Evolutionary conservation across 2,797 vertebrate genomes (phyloP).

Genomic region (Falco rusticolus): DNA sequence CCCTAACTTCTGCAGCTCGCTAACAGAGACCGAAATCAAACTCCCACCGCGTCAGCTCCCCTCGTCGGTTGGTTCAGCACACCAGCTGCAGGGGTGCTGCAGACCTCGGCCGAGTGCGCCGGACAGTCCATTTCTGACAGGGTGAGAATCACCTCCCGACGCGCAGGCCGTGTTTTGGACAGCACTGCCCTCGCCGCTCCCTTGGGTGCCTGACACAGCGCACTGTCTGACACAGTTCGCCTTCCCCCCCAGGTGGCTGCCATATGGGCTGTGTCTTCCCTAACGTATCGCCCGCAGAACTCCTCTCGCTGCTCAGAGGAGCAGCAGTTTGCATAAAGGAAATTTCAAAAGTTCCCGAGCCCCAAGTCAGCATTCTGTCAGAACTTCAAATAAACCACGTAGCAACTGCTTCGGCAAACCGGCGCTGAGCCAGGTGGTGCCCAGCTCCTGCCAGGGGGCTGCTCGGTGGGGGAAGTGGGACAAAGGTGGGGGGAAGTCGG

Average conservation of each 20-base stretch:
- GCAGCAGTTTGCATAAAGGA: constrained; percentile 34
- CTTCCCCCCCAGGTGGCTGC: constrained; percentile 52
- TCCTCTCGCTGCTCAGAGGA: neutral
- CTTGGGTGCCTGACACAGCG: constrained; percentile 48
- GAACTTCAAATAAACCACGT: constrained; percentile 57
- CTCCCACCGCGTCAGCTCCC: neutral
- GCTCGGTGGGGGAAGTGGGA: neutral
- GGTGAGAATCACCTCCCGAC: constrained; percentile 44
- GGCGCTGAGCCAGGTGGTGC: neutral
- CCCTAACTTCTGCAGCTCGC: neutral
- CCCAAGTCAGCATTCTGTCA: constrained; percentile 49
- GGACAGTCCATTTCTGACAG: constrained; percentile 5
- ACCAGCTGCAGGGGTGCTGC: neutral
- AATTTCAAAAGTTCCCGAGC: constrained; percentile 21
- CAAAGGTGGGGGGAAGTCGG: too few species aligned
- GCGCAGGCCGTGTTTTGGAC: constrained; percentile 22
- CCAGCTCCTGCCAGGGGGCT: neutral
- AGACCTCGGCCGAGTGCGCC: neutral
- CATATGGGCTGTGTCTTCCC: constrained; percentile 48
- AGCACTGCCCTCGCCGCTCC: constrained; percentile 6
- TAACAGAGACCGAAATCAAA: neutral
- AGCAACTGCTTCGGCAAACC: constrained; percentile 54
- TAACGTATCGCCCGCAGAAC: neutral
- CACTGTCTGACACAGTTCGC: constrained; percentile 27
- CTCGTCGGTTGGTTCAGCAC: neutral